Evolutionary conservation across 2,797 vertebrate genomes (phyloP).

Genomic region (Tokudaia tokunoshimensis): DNA sequence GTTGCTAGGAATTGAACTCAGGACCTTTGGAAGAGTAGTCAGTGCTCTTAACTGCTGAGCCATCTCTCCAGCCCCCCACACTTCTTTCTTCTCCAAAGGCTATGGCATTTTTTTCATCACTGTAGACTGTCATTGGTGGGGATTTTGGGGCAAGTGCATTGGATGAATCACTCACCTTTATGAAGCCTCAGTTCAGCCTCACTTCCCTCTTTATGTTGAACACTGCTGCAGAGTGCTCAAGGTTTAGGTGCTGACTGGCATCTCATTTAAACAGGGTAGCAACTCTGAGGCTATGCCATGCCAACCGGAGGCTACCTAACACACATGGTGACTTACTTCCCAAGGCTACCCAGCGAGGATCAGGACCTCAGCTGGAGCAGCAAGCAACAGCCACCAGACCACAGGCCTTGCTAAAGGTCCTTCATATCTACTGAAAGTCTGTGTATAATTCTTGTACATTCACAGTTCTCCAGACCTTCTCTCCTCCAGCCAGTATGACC

Average conservation of each 20-base stretch:
- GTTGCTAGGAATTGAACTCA: too few relatives aligned
- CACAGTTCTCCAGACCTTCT: too few relatives aligned
- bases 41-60: too few relatives aligned
- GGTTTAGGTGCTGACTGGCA: neutral
- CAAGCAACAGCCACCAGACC: neutral
- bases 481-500: accelerated
- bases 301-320: neutral
- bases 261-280: neutral
- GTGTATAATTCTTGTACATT: neutral
- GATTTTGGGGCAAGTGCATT: neutral
- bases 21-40: too few relatives aligned
- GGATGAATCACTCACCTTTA: accelerated
- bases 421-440: neutral
- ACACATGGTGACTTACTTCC: neutral
- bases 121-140: accelerated
- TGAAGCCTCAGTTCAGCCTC: accelerated
- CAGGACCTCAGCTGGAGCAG: neutral
- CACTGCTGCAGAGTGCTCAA: accelerated
- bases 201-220: neutral
- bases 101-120: accelerated
- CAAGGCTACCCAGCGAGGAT: neutral
- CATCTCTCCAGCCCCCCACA: too few relatives aligned
- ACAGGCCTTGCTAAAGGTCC: too few relatives aligned
- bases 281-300: neutral
- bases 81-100: neutral